These are phyloP conservation scores for Elegia similella DNA, from an alignment of 2,888 invertebrate species.

Conservation along the genomic window DNA sequence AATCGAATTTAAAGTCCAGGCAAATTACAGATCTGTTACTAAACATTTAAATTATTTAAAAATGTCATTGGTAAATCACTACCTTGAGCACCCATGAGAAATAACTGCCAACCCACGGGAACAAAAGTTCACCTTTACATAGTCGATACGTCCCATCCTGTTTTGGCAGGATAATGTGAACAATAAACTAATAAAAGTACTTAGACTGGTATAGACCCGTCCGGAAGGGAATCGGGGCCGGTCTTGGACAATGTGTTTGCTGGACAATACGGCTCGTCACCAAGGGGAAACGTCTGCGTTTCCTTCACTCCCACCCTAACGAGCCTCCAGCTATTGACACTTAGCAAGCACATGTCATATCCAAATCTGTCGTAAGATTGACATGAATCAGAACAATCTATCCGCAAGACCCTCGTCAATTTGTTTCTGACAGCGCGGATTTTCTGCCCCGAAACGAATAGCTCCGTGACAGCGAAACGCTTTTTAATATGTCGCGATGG, in stretches of 20 bases:
- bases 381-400: constrained; percentile 56
- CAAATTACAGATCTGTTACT: too few species aligned
- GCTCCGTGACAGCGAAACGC: constrained; percentile 33
- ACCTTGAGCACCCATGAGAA: background rate
- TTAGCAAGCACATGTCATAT: constrained; percentile 54
- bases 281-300: constrained; percentile 54
- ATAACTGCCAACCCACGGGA: constrained; percentile 10
- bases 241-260: constrained; percentile 52
- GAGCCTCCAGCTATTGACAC: constrained; percentile 44
- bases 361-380: constrained; percentile 46
- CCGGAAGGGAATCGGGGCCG: constrained; percentile 58
- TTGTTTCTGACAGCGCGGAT: constrained; percentile 48
- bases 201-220: constrained; percentile 40
- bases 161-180: constrained; percentile 30
- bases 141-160: constrained; percentile 1
- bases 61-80: background rate
- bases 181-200: constrained; percentile 44
- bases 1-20: too few species aligned
- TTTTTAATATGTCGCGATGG: constrained; percentile 28
- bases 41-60: too few species aligned
- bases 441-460: constrained; percentile 23
- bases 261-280: constrained; percentile 51
- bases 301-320: constrained; percentile 51
- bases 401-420: constrained; percentile 57
- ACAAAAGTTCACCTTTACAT: constrained; percentile 4